A percentile compares a stretch with the other conserved stretches of the same genome.
These are phyloP conservation scores for Gobio occitaniae DNA, from an alignment of 2,797 vertebrate species.

Conservation along the genomic window DNA sequence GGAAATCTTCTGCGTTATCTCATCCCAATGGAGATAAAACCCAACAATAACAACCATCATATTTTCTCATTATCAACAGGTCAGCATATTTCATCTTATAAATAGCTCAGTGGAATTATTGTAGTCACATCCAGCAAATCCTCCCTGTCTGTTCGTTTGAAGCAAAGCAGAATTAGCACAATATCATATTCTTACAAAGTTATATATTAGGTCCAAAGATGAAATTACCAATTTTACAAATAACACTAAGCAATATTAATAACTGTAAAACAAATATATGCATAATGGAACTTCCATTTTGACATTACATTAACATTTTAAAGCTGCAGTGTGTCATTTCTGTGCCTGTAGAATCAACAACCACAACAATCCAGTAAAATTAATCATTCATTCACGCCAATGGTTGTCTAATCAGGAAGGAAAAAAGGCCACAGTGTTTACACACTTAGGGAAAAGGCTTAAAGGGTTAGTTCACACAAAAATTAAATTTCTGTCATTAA, in stretches of 20 bases:
- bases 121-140: not conserved
- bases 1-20: not conserved
- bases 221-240: not conserved
- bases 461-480: no score
- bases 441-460: not conserved
- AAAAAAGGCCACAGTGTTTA: not conserved
- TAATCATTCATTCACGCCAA: not conserved
- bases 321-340: not conserved
- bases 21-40: not conserved
- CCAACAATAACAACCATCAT: not conserved
- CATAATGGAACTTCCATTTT: not conserved
- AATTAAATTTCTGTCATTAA: no score
- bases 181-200: not conserved
- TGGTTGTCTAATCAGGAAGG: not conserved
- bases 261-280: not conserved
- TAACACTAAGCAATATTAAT: not conserved
- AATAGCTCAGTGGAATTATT: constrained; percentile 3
- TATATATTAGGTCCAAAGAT: not conserved
- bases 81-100: not conserved
- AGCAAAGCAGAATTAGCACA: not conserved
- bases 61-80: constrained; percentile 4
- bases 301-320: not conserved
- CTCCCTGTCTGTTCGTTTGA: not conserved
- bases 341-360: not conserved
- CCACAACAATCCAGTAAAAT: not conserved